Percentiles rank a stretch among this genome's conserved stretches.
Conservation (phyloP, 2,797 vertebrate genomes). For the Phyllotis vaccarum region DNA sequence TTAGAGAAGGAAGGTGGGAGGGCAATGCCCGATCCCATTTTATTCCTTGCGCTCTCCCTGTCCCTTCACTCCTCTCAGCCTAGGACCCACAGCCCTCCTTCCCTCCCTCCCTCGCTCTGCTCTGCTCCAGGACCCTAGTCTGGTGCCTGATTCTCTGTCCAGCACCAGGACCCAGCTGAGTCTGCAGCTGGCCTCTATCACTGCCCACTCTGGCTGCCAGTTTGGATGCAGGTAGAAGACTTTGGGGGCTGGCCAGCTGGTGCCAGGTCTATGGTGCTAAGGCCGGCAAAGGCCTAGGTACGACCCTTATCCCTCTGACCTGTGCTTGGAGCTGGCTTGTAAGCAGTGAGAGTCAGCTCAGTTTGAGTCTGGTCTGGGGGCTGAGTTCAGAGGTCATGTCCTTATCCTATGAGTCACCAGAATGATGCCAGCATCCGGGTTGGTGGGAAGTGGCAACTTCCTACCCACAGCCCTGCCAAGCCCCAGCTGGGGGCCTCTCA, state of each 20-base stretch:
- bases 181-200: slow-evolving; percentile 37
- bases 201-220: slow-evolving; percentile 58
- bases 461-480: slow-evolving; percentile 72
- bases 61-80: not conserved
- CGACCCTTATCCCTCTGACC: not conserved
- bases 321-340: not conserved
- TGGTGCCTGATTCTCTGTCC: slow-evolving; percentile 14
- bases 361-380: not conserved
- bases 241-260: slow-evolving; percentile 34
- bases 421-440: slow-evolving; percentile 59
- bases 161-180: not conserved
- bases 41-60: not conserved
- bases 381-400: slow-evolving; percentile 54
- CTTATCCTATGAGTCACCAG: not conserved
- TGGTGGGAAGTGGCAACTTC: slow-evolving; percentile 23
- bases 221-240: not conserved
- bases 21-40: not conserved
- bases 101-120: not conserved
- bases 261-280: slow-evolving; percentile 79
- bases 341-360: not conserved
- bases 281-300: slow-evolving; percentile 49
- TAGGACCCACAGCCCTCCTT: not conserved
- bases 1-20: slow-evolving; percentile 53
- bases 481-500: slow-evolving; percentile 64
- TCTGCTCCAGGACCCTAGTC: not conserved